Base-by-base conservation (phyloP, 2,797 vertebrate species). In the Thripadectes ignobilis region DNA sequence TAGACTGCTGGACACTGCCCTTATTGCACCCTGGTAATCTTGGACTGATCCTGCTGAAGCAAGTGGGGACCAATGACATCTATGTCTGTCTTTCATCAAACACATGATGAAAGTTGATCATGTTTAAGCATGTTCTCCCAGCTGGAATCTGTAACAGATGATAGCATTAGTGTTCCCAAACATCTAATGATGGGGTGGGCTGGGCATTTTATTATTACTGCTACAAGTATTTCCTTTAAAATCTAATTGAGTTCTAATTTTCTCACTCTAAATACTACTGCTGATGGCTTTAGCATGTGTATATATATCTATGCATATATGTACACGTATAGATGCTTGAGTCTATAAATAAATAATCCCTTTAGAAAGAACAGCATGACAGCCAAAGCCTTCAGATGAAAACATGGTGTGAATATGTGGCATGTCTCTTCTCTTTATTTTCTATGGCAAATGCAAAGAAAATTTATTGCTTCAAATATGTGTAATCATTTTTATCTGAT, bases 401-500 rank as follows among this genome's bases (percentile, higher is more conserved):
- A 96, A 90, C 78, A 62, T 65, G 80, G 30, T 91, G 96, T 95
- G 89, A 96, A 95, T 95, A 96, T 57, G 67, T 67, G 87, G 41
- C 49, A 51, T 82, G 90, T 93, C 94, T 94, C 76, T 93, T 92
- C 88, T 76, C 61, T 94, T 81, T 80, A 67, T 74, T 71, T 94
- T 95, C 89, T 79, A 85, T 68, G 72, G 94, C 55, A 89, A 96
- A 94, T 76, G 85, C 89, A 97, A 94, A 95, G 66, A 90, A 96
- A 96, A 95, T 95, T 94, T 93, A 93, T 97, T 93, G 77, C 81
- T 96, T 92, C 87, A 92, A 95, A 96, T 86, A 79, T 6, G 9
- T 93, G 86, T 92, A 94, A 89, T 97, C 77, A 81, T 96, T 98
- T 97, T 96, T 94, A 85, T 96, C 80, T 97, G 94, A 96, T 97